Percentiles rank a stretch among this genome's conserved stretches.
These are phyloP conservation scores for Onychomys arenicola DNA, from an alignment of 2,797 vertebrate genomes.

Conservation along the genomic window DNA sequence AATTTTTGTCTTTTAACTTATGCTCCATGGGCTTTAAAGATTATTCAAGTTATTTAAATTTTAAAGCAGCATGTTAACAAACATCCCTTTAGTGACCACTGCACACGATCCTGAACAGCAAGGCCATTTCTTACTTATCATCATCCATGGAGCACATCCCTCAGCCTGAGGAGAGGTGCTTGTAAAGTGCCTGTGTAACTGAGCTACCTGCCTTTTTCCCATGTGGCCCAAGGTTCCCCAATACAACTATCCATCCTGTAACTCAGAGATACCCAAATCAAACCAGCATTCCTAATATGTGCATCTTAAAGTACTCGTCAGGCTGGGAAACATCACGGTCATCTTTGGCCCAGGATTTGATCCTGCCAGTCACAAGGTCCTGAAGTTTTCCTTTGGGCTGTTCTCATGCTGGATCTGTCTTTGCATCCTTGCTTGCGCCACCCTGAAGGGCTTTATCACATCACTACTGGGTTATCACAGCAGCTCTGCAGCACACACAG, in stretches of 20 bases:
- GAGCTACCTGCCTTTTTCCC: not conserved
- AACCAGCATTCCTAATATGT: not conserved
- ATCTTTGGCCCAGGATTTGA: not conserved
- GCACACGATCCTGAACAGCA: not conserved
- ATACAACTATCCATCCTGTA: not conserved
- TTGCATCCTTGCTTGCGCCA: not conserved
- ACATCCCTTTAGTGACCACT: not conserved
- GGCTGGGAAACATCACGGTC: not conserved
- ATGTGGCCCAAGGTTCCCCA: not conserved
- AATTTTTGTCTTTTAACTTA: not conserved
- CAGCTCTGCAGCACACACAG: not conserved
- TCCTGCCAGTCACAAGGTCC: not conserved
- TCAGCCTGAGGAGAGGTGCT: not conserved
- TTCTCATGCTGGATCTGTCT: not conserved
- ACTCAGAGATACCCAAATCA: not conserved
- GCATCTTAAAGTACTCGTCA: not conserved
- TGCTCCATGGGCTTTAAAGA: not conserved
- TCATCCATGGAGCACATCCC: not conserved
- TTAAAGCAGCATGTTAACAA: not conserved
- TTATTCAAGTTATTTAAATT: not conserved
- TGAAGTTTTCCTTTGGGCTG: not conserved
- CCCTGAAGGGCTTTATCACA: not conserved
- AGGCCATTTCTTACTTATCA: not conserved
- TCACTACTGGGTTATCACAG: not conserved
- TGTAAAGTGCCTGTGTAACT: rapidly evolving